Base-by-base conservation (phyloP, 2,888 invertebrate genomes). In the Heliconius charithonia region DNA sequence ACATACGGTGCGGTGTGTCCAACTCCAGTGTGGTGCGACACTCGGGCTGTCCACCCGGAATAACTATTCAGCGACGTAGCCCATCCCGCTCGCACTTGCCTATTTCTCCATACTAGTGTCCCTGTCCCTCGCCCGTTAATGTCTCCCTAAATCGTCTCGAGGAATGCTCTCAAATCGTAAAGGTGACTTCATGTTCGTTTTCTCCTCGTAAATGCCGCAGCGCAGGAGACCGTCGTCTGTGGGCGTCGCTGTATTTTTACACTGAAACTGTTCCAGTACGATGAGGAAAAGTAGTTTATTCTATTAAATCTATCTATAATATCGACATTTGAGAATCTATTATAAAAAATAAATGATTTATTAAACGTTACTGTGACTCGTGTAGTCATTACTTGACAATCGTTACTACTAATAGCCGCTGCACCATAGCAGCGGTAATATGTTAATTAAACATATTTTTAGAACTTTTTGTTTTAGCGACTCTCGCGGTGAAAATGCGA, bases 141-240 rank as follows among this genome's bases (percentile, higher is more conserved):
- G 19, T 32, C 29, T 32, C n/a, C 77, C 71, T 65, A 72, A 78
- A 73, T 81, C 63, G 75, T 75, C 80, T 75, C 75, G 76, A 80
- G 81, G 83, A 86, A 86, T 85, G 83, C 83, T 83, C 83, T 81
- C 72, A 80, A 84, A 83, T 82, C 82, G 85, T 81, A 84, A 85
- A 86, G 85, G 86, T 86, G 85, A 85, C 85, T 85, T 81, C 82
- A 76, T 78, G 77, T 80, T 81, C 80, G n/a, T n/a, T n/a, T n/a
- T n/a, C n/a, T n/a, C n/a, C n/a, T n/a, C n/a, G n/a, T n/a, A n/a
- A n/a, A n/a, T 78, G 80, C 80, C 67, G 51, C 25, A 66, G 56
- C 62, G 27, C 10, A n/a, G 22, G 25, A 25, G 25, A 4, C 13
- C 7, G 41, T 41, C 7, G 41, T 41, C 27, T n/a, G 74, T 67